These are phyloP conservation scores for Trachurus trachurus DNA, from an alignment of 2,797 vertebrate species.

Conservation along the genomic window DNA sequence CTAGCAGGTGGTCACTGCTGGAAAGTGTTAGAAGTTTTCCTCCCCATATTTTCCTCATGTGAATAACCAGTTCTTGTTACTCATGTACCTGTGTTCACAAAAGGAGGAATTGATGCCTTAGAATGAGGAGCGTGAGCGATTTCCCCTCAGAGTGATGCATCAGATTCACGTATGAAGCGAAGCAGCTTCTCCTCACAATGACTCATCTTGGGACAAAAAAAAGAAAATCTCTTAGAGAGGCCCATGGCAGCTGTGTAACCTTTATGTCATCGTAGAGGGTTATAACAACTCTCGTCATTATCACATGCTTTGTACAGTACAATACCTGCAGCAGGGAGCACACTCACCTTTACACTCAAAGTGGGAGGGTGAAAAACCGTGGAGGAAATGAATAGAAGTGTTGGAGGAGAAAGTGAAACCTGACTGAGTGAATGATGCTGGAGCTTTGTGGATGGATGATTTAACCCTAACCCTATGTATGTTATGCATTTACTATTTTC, in stretches of 20 bases:
- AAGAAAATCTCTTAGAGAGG: not conserved
- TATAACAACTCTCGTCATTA: not conserved
- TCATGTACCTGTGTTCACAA: conserved; percentile 28
- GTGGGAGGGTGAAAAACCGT: not conserved
- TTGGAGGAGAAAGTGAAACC: conserved; percentile 28
- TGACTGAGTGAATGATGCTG: conserved; percentile 9
- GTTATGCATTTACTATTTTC: conserved; percentile 7
- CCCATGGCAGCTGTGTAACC: not conserved
- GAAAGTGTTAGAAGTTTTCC: conserved; percentile 64
- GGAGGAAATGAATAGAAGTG: conserved; percentile 4
- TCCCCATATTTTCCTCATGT: conserved; percentile 53
- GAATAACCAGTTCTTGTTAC: conserved; percentile 62
- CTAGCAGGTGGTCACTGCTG: conserved; percentile 69
- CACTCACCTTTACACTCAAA: not conserved
- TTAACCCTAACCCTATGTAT: not conserved
- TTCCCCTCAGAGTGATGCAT: not conserved
- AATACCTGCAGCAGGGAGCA: not conserved
- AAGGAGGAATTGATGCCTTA: conserved; percentile 46
- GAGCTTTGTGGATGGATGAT: conserved; percentile 8
- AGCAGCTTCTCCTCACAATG: conserved; percentile 1
- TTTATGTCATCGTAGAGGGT: not conserved
- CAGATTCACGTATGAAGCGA: not conserved
- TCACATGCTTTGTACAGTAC: not conserved
- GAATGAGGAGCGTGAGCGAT: conserved; percentile 4
- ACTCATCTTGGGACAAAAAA: not conserved